These are phyloP conservation scores for Danaus chrysippus DNA, from an alignment of 2,888 invertebrate species.

Conservation along the genomic window DNA sequence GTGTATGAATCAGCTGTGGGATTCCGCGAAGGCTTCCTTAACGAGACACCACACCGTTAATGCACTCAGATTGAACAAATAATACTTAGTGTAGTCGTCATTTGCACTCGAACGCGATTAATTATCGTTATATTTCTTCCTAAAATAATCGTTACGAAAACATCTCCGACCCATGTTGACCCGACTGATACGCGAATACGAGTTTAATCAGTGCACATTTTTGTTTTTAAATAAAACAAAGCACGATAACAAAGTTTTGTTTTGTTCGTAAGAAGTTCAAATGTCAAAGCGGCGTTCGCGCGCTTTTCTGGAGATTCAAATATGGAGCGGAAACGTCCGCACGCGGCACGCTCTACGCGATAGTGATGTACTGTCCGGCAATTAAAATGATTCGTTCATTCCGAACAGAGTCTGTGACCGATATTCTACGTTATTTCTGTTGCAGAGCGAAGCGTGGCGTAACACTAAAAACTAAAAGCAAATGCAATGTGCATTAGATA, in stretches of 20 bases:
- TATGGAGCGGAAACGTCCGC: conserved; percentile 63
- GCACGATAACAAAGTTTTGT: conserved; percentile 13
- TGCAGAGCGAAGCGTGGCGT: conserved; percentile 64
- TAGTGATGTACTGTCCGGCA: conserved; percentile 55
- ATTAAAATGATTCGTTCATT: conserved; percentile 71
- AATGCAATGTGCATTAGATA: conserved; percentile 73
- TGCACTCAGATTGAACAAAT: conserved; percentile 36
- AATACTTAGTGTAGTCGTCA: conserved; percentile 49
- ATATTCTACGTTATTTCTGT: conserved; percentile 77
- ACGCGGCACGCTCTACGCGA: conserved; percentile 62
- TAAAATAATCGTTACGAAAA: conserved; percentile 49
- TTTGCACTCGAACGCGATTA: conserved; percentile 69
- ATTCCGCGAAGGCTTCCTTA: conserved; percentile 69
- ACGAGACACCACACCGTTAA: conserved; percentile 33
- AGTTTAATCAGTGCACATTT: conserved; percentile 23
- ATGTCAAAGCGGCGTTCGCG: conserved; percentile 46
- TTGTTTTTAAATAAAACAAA: conserved; percentile 20
- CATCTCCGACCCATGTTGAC: conserved; percentile 51
- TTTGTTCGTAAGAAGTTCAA: conserved; percentile 28
- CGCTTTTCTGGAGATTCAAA: conserved; percentile 51
- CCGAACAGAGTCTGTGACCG: conserved; percentile 70
- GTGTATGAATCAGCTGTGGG: conserved; percentile 71
- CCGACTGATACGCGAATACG: conserved; percentile 45
- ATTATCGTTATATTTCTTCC: conserved; percentile 65
- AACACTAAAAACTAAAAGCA: conserved; percentile 73